Evolutionary conservation across 2,113 vertebrate genomes (phyloP).

Genomic region (Python bivittatus): DNA sequence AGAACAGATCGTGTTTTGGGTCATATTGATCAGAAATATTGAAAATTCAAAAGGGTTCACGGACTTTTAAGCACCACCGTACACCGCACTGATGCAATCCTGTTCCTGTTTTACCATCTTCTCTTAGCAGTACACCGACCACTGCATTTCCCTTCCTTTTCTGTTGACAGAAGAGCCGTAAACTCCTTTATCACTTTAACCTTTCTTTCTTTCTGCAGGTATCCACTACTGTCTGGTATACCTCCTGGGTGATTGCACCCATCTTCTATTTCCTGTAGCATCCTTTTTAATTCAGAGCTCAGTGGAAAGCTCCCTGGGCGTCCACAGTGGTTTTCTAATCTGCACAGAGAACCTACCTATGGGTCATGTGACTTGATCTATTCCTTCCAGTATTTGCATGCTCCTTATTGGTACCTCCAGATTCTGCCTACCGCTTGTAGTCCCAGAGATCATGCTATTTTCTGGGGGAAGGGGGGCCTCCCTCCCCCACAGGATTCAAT

Average conservation of each 20-base stretch:
- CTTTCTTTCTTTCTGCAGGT: neutral
- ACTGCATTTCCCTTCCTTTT: neutral
- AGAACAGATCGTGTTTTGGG: neutral
- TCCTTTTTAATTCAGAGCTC: neutral
- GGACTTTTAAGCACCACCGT: no score
- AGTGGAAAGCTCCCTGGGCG: neutral
- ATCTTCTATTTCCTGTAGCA: neutral
- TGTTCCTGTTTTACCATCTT: neutral
- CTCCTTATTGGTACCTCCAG: neutral
- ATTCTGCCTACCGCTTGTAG: neutral
- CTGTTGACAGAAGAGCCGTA: neutral
- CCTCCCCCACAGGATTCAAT: neutral
- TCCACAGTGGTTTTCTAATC: neutral
- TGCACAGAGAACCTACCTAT: neutral
- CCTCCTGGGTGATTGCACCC: neutral
- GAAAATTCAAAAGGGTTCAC: neutral
- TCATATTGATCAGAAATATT: neutral
- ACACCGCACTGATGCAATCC: neutral
- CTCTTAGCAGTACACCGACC: neutral
- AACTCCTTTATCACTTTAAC: neutral
- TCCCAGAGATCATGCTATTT: neutral
- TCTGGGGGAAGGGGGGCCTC: neutral
- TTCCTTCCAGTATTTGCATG: neutral
- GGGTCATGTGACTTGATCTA: neutral
- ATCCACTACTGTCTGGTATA: no score